phyloP scores from a whole-genome alignment of 2,113 vertebrate genomes.

The Hemibagrus wyckioides region DNA sequence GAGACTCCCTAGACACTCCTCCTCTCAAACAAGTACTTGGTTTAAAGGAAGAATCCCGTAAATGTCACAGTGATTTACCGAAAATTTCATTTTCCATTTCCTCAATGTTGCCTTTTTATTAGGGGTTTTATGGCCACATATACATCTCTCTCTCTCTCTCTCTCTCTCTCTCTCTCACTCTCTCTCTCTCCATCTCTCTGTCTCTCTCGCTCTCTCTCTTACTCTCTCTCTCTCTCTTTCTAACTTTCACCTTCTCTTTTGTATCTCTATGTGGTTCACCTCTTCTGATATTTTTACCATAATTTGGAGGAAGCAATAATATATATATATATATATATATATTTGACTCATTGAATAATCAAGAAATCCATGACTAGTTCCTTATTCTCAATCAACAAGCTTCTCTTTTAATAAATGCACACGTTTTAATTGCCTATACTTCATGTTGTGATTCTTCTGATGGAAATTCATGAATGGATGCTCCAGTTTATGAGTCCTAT shows the following conservation, averaged over 20 bases:
- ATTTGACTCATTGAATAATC: too few relatives aligned
- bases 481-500: slow-evolving; percentile 20
- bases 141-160: slow-evolving; percentile 15
- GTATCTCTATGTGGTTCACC: neutral
- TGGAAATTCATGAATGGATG: slow-evolving; percentile 21
- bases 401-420: slow-evolving; percentile 27
- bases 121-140: slow-evolving; percentile 41
- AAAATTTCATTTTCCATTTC: slow-evolving; percentile 63
- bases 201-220: neutral
- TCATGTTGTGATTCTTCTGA: slow-evolving; percentile 18
- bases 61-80: slow-evolving; percentile 65
- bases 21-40: slow-evolving; percentile 49
- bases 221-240: slow-evolving; percentile 1
- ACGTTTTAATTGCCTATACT: slow-evolving; percentile 27
- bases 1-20: slow-evolving; percentile 56
- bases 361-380: neutral
- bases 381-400: slow-evolving; percentile 14
- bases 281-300: slow-evolving; percentile 26
- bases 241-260: slow-evolving; percentile 1
- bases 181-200: neutral
- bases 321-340: neutral
- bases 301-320: neutral
- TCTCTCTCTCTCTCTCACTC: neutral
- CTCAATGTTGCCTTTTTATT: slow-evolving; percentile 55
- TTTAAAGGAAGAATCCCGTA: slow-evolving; percentile 58